Base-by-base conservation (phyloP, 2,888 invertebrate species). In the Trisateles emortualis region DNA sequence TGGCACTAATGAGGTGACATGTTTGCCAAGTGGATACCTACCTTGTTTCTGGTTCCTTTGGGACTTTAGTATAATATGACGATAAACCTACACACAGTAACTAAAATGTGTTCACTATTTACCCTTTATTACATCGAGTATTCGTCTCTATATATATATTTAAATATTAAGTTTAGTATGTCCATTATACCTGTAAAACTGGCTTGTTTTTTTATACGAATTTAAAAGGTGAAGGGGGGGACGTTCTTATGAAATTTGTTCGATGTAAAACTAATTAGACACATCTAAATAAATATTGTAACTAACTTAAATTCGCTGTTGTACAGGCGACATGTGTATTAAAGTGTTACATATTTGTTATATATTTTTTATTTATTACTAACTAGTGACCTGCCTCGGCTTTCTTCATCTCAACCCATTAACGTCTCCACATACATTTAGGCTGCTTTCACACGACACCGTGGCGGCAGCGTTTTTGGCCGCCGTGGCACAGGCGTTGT, bases 281-380 rank as follows among this genome's bases (percentile, higher is more conserved):
- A 75, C 76, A 73, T 63, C 52, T 57, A 59, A 60, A 71, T 65
- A 67, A 76, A 80, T 73, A 79, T 72, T 79, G 83, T 85, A 83
- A 79, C 76, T 64, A 72, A 76, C 66, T 72, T 74, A 78, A 79
- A 84, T 85, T 82, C 82, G 81, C 80, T 80, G 80, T 84, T 88
- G 84, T 87, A 84, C 72, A 82, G 83, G 81, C 84, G 81, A 82
- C 75, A 71, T 68, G 75, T 87, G 83, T 86, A 90, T 76, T 89
- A 89, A 89, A 90, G 79, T 84, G 83, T 87, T 88, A 84, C 85
- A 83, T 86, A 84, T 84, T 86, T 85, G 82, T 80, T 82, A 80
- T 49, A 42, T 44, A 47, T 46, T 8, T 55, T 53, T 78, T 80
- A 78, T 69, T 74, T 47, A 64, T 61, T 55, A 41, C 43, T n/a